Percentiles rank a stretch among this genome's conserved stretches.
These are phyloP conservation scores for Belonocnema kinseyi DNA, from an alignment of 1,140 invertebrate genomes.

Conservation along the genomic window DNA sequence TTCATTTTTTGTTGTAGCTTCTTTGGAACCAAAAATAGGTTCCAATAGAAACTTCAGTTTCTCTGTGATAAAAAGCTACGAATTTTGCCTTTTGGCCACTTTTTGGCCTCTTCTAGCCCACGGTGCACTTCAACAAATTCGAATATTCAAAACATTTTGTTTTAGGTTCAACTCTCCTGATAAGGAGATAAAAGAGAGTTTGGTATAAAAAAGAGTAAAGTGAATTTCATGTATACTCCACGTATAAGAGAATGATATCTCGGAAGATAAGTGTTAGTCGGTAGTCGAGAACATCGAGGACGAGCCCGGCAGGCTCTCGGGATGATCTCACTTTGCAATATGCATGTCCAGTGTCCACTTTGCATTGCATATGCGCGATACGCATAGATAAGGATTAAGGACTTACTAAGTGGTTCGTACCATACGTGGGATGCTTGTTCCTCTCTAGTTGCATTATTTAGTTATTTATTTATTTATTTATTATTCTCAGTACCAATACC, in stretches of 20 bases:
- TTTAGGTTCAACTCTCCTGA: not conserved
- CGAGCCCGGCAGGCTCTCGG: not conserved
- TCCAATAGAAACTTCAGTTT: too few relatives aligned
- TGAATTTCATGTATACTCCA: conserved; percentile 1
- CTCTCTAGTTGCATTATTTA: conserved; percentile 14
- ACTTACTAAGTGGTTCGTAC: conserved; percentile 27
- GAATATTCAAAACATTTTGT: not conserved
- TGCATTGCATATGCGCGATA: conserved; percentile 42
- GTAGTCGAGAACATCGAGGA: not conserved
- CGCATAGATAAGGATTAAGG: conserved; percentile 43
- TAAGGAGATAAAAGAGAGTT: not conserved
- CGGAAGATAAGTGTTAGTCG: conserved; percentile 28
- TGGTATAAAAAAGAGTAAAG: not conserved
- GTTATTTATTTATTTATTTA: not conserved
- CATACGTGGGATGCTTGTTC: conserved; percentile 18
- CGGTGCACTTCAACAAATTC: too few relatives aligned
- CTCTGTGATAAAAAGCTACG: too few relatives aligned
- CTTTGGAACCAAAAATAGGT: too few relatives aligned
- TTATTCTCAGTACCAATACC: not conserved
- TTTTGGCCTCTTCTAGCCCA: too few relatives aligned
- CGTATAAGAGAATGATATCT: conserved; percentile 17
- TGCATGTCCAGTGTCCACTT: conserved; percentile 34
- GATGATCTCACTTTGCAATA: conserved; percentile 31
- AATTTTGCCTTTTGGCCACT: too few relatives aligned
- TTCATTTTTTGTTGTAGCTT: too few relatives aligned